phyloP scores from a whole-genome alignment of 2,113 vertebrate genomes.

The Lampris incognitus region DNA sequence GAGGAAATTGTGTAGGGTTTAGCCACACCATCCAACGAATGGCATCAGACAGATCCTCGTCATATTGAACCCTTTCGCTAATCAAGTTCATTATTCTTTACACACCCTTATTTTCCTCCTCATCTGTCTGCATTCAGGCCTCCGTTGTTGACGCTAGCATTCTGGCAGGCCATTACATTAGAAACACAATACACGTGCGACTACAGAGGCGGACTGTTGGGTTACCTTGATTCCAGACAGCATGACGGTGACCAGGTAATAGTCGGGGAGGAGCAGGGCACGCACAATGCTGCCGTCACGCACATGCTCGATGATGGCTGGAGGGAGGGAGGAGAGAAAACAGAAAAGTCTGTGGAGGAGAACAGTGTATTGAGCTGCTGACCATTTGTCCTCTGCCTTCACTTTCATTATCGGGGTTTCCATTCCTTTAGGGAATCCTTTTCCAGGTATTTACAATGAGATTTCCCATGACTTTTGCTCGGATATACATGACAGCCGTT shows the following conservation, averaged over 20 bases:
- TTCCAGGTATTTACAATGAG: no score
- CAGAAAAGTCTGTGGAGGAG: background rate
- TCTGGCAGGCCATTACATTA: background rate
- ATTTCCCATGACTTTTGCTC: no score
- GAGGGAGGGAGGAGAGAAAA: background rate
- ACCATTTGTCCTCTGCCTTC: background rate
- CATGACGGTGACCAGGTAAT: slow-evolving; percentile 97
- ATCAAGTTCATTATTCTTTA: background rate
- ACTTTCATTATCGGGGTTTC: no score
- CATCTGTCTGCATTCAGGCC: no score
- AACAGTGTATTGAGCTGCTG: background rate
- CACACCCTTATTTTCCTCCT: background rate
- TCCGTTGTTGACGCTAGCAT: no score
- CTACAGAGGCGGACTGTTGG: background rate
- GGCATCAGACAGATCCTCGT: background rate
- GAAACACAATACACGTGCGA: background rate
- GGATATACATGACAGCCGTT: no score
- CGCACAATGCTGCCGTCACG: slow-evolving; percentile 94
- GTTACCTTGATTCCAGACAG: slow-evolving; percentile 96
- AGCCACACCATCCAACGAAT: background rate
- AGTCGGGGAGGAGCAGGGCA: slow-evolving; percentile 93
- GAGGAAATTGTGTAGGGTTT: background rate
- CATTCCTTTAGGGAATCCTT: no score
- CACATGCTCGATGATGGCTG: slow-evolving; percentile 97
- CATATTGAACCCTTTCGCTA: background rate